Base-by-base conservation (phyloP, 2,888 invertebrate species). In the Phalangium opilio region DNA sequence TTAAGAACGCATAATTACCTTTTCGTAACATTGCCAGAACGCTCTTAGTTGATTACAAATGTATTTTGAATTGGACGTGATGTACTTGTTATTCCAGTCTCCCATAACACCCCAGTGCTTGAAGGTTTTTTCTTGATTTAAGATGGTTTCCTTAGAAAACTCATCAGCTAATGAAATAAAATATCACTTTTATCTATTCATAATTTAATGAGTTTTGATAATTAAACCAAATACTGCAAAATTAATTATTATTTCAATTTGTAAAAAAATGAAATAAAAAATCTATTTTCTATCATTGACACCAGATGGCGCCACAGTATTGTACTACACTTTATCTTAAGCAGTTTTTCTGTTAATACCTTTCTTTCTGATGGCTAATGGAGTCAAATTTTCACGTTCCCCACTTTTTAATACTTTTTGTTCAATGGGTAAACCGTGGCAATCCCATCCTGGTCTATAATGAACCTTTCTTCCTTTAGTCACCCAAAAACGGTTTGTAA, bases 341-440 rank as follows among this genome's bases (percentile, higher is more conserved):
- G n/a, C n/a, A n/a, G n/a, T n/a, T n/a, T n/a, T n/a, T n/a, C n/a
- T n/a, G n/a, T n/a, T n/a, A n/a, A n/a, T n/a, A 19, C 32, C 27
- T 27, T 27, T 27, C 8, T 27, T 8, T 8, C 27, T 27, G 27
- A 27, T 27, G 27, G 8, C 27, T 27, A 27, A 27, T 8, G 27
- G 27, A 27, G 27, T 27, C 27, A 27, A 8, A 27, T 8, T 4
- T 8, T 27, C 3, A 2, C 39, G 10, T 11, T 41, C 70, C 0
- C 66, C 62, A 52, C 69, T 70, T 44, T 72, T 71, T 41, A 84
- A 63, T 1, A 85, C 93, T 72, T 93, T 95, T 5, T 91, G 68
- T 69, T 99, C 98, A 61, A 99, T 98, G 1, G 98, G 98, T 43
- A 98, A 70, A 0, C 98, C 98, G 66, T 98, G 98, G 63, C 98